Percentiles rank a stretch among this genome's conserved stretches.
These are phyloP conservation scores for Cryptomyrus ogoouensis DNA, from an alignment of 2,113 vertebrate species.

Conservation along the genomic window DNA sequence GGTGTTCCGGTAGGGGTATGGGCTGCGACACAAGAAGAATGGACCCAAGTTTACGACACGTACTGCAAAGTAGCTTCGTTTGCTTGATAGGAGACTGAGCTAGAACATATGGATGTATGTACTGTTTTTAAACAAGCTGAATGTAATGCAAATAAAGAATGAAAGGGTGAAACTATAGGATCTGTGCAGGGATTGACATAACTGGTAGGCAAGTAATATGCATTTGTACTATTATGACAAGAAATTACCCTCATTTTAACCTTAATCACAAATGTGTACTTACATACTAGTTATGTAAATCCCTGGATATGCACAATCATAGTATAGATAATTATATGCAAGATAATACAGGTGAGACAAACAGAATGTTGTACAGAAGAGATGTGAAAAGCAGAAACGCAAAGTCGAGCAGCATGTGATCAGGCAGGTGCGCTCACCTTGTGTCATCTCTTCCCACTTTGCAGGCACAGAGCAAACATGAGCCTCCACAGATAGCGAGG, in stretches of 20 bases:
- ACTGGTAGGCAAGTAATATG: neutral
- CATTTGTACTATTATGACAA: neutral
- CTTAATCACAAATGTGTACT: neutral
- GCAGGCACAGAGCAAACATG: constrained; percentile 64
- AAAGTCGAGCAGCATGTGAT: neutral
- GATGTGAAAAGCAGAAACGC: neutral
- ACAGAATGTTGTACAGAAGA: neutral
- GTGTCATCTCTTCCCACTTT: constrained; percentile 46
- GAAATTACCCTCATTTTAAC: neutral
- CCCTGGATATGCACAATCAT: neutral
- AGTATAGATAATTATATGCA: neutral
- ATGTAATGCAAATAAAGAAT: neutral
- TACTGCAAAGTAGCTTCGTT: neutral
- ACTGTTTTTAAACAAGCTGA: neutral
- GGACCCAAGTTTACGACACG: neutral
- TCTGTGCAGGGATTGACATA: neutral
- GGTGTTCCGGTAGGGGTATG: constrained; percentile 45
- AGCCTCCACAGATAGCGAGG: constrained; percentile 68
- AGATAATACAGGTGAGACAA: neutral
- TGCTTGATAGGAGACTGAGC: neutral
- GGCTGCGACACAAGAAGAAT: constrained; percentile 35
- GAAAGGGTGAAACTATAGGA: neutral
- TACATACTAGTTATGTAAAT: neutral
- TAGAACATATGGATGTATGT: neutral
- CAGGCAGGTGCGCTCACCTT: constrained; percentile 45